Base-by-base conservation (phyloP, 1,140 invertebrate species). In the Aphelenchoides avenae region DNA sequence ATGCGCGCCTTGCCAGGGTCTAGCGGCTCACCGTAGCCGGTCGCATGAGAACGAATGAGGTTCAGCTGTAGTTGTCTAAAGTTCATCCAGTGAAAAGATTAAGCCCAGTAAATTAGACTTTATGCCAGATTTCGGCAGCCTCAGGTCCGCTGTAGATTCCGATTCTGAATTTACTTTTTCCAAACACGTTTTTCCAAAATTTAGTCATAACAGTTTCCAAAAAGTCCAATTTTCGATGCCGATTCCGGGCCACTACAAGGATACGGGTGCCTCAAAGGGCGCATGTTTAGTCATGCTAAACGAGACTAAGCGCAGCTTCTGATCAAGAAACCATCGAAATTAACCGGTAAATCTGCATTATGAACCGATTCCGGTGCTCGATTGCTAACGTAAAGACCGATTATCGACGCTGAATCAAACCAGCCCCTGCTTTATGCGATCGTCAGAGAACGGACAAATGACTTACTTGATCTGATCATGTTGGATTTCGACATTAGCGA, bases 11-110 rank as follows among this genome's bases (percentile, higher is more conserved):
- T 81, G 46, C 84, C 81, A 2, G 84, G 84, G 24, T 82, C 77
- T 26, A 87, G 71, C 5, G 84, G 84, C 42, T 81, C 73, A 2
- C 86, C 86, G 40, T 87, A 85, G 31, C 86, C 82, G 57, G 85
- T 85, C 6, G 85, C 77, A 77, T 87, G 86, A 18, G 85, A 86
- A 29, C 85, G 77, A 60, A 87, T 86, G 30, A 87, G 64, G 76
- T 87, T 87, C 63, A 83, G 79, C 70, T 87, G 86, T 5, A 87
- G 78, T 66, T 85, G 80, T 50, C 84, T 85, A 66, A 20, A 79
- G 9, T 29, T 43, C 20, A 44, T 18, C 13, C 27, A 13, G n/a
- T 5, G 6, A 33, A 36, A 39, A 11, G 44, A 24, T 11, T 20
- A 27, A 5, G 22, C 20, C 62, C 44, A 67, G 7, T 61, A 15